Percentiles rank a stretch among this genome's conserved stretches.
Evolutionary conservation across 2,113 vertebrate species (phyloP).

Genomic region (Himantopus leucocephalus): DNA sequence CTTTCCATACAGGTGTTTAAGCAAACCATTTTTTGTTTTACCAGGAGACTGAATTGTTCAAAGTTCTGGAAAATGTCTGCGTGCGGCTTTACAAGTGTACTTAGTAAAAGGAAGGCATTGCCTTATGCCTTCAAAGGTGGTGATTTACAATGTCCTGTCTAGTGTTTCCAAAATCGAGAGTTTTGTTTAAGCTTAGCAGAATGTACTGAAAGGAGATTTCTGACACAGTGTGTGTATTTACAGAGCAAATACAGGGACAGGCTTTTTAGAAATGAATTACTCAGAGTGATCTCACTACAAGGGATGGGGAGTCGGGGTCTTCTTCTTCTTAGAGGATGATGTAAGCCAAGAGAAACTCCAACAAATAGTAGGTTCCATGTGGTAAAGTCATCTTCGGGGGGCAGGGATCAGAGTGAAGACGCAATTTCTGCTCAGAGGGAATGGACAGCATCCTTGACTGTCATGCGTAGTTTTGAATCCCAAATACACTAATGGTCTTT

Average conservation of each 20-base stretch:
- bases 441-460: not conserved
- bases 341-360: not conserved
- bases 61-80: conserved; percentile 46
- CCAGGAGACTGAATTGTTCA: conserved; percentile 37
- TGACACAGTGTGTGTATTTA: not conserved
- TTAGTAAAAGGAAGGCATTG: conserved; percentile 51
- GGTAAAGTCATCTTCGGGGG: not conserved
- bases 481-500: not conserved
- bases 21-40: conserved; percentile 51
- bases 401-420: not conserved
- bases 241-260: not conserved
- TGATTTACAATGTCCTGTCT: conserved; percentile 57
- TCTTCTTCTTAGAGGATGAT: not conserved
- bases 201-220: not conserved
- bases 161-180: conserved; percentile 64
- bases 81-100: conserved; percentile 45
- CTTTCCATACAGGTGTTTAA: conserved; percentile 75
- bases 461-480: not conserved
- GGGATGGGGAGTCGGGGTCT: not conserved
- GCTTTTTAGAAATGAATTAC: not conserved
- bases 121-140: conserved; percentile 60
- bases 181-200: conserved; percentile 55
- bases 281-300: not conserved
- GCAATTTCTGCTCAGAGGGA: not conserved
- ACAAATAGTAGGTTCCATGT: not conserved